These are phyloP conservation scores for Helarctos malayanus DNA, from an alignment of 2,797 vertebrate genomes.

Conservation along the genomic window DNA sequence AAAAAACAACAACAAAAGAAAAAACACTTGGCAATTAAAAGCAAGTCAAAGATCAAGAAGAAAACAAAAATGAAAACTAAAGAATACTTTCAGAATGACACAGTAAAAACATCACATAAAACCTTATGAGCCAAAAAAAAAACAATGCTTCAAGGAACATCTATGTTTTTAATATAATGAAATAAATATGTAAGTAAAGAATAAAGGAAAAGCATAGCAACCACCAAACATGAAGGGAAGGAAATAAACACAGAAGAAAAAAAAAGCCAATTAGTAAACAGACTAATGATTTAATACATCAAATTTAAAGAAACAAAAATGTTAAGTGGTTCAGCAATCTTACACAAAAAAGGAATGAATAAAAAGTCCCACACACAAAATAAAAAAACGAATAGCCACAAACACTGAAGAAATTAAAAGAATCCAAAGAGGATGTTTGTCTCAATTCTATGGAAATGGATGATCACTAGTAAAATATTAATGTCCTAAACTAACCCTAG, in stretches of 20 bases:
- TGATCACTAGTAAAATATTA: background rate
- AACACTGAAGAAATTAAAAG: background rate
- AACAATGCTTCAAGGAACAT: background rate
- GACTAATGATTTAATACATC: background rate
- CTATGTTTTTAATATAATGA: background rate
- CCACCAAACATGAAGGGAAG: background rate
- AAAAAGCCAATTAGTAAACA: background rate
- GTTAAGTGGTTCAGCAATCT: background rate
- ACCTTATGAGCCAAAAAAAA: background rate
- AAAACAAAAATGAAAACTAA: background rate
- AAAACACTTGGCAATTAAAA: background rate
- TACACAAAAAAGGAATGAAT: background rate
- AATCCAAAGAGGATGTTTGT: background rate
- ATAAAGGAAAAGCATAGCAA: background rate
- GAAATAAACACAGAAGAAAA: background rate
- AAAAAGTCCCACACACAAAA: background rate
- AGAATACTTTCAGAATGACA: background rate
- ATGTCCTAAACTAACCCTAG: background rate
- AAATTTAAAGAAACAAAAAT: conserved; percentile 7
- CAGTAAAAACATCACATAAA: background rate
- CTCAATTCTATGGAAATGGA: background rate
- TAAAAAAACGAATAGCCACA: background rate
- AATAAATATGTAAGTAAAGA: background rate
- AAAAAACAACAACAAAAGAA: background rate
- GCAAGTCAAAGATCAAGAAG: background rate